A percentile compares a stretch with the other conserved stretches of the same genome.
phyloP scores from a whole-genome alignment of 2,797 vertebrate genomes.

The Neosilurus hyrtlii region DNA sequence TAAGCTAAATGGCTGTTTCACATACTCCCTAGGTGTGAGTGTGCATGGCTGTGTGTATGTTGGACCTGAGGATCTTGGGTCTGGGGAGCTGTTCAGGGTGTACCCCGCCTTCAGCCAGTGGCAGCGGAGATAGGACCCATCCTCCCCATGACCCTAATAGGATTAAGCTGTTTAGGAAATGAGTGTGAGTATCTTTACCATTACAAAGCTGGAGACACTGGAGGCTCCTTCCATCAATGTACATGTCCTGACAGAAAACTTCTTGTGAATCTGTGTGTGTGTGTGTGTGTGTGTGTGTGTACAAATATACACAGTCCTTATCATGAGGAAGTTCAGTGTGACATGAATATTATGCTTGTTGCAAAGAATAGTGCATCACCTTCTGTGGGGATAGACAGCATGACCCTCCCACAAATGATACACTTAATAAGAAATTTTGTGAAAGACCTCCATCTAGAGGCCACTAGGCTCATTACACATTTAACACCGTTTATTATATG shows the following conservation, averaged over 20 bases:
- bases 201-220: neutral
- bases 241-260: neutral
- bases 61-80: no score
- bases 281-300: no score
- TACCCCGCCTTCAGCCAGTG: no score
- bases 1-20: no score
- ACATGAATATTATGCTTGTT: neutral
- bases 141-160: no score
- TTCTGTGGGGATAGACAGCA: neutral
- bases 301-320: neutral
- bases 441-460: slow-evolving; percentile 30
- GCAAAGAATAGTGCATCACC: neutral
- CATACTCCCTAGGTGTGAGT: no score
- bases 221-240: slow-evolving; percentile 7
- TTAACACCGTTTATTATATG: neutral
- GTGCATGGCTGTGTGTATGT: no score
- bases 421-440: neutral
- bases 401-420: neutral
- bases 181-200: no score
- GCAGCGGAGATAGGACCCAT: no score
- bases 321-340: neutral
- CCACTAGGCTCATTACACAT: neutral
- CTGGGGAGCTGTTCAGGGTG: no score
- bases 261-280: no score
- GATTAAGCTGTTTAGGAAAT: no score